Percentiles rank a stretch among this genome's conserved stretches.
phyloP scores from a whole-genome alignment of 2,797 vertebrate species.

The Mallotus villosus region DNA sequence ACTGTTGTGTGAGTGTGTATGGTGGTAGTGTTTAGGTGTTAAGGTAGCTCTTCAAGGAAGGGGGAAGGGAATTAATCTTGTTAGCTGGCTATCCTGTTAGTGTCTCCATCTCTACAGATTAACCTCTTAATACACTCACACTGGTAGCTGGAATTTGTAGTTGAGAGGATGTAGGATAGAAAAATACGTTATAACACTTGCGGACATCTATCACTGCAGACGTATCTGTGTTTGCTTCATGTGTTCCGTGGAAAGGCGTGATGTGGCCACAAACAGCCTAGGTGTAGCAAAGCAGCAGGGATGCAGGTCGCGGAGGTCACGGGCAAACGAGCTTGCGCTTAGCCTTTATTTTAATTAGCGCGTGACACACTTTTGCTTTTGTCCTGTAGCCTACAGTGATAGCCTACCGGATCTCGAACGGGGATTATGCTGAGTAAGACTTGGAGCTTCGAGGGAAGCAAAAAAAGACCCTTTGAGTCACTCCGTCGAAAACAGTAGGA shows the following conservation, averaged over 20 bases:
- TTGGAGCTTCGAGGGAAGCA: constrained; percentile 23
- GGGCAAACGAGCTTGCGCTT: constrained; percentile 28
- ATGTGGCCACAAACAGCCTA: no score
- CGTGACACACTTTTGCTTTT: constrained; percentile 59
- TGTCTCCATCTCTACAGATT: constrained; percentile 44
- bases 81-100: constrained; percentile 60
- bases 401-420: constrained; percentile 10
- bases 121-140: not conserved
- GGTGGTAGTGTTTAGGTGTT: not conserved
- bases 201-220: no score
- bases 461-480: constrained; percentile 9
- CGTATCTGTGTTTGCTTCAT: no score
- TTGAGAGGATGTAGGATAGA: constrained; percentile 18
- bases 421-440: constrained; percentile 51
- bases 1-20: not conserved
- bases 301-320: constrained; percentile 36
- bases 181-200: no score
- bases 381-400: not conserved
- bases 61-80: constrained; percentile 57
- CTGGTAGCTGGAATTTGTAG: constrained; percentile 50
- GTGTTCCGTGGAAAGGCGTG: no score
- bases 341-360: constrained; percentile 55
- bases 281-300: no score
- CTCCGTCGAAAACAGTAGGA: not conserved
- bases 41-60: constrained; percentile 30